phyloP scores from a whole-genome alignment of 2,797 vertebrate genomes.

The Ceryle rudis region DNA sequence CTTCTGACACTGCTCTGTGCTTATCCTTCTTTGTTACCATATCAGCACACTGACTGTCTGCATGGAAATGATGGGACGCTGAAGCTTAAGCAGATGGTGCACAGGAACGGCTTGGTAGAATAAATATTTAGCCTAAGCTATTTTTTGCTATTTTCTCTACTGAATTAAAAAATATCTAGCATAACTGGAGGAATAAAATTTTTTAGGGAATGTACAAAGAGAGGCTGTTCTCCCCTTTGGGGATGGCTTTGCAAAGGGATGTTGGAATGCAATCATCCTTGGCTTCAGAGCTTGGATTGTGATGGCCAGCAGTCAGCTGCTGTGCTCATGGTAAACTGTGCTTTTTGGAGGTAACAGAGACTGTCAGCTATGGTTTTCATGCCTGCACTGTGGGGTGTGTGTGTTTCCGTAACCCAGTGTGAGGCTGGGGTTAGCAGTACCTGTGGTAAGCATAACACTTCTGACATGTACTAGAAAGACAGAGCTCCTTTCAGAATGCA shows the following conservation, averaged over 20 bases:
- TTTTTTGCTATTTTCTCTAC: slow-evolving; percentile 26
- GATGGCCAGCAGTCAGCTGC: neutral
- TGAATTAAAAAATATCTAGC: slow-evolving; percentile 14
- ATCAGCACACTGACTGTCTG: neutral
- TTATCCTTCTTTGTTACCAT: neutral
- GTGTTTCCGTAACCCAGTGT: rapidly evolving
- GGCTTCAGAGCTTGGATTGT: neutral
- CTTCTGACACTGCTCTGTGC: neutral
- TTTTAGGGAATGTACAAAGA: neutral
- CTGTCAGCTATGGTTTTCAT: rapidly evolving
- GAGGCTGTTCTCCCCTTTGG: neutral
- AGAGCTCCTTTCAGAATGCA: neutral
- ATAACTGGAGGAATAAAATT: neutral
- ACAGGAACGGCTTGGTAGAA: slow-evolving; percentile 12
- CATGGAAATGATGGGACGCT: neutral
- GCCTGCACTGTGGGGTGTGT: rapidly evolving
- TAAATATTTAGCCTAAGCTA: slow-evolving; percentile 54
- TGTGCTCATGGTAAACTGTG: neutral
- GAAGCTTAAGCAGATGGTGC: slow-evolving; percentile 49
- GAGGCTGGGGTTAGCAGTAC: neutral
- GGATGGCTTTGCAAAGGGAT: neutral
- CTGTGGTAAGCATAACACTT: neutral
- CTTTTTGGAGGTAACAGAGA: neutral
- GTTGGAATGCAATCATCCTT: neutral
- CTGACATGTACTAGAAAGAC: neutral